Percentiles rank a stretch among this genome's conserved stretches.
Conservation (phyloP, 2,113 vertebrate species). For the Myrmophylax atrothorax region DNA sequence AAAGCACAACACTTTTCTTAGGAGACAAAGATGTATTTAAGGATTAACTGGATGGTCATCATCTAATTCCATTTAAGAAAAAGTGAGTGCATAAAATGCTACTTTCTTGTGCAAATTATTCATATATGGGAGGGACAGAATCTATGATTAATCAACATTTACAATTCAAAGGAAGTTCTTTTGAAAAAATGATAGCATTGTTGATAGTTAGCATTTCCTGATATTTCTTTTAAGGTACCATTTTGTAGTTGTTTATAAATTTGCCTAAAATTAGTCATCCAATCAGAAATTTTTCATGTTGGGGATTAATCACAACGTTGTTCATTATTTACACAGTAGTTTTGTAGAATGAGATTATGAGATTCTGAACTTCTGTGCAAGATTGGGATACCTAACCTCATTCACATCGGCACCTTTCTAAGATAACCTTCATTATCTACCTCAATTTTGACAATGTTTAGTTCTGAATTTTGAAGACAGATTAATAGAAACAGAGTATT, state of each 20-base stretch:
- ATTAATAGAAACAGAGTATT: not conserved
- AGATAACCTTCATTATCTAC: not conserved
- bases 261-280: not conserved
- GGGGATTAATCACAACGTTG: not conserved
- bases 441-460: not conserved
- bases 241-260: not conserved
- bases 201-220: not conserved
- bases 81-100: not conserved
- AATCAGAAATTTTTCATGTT: not conserved
- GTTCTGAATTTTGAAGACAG: not conserved
- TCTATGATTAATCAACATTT: not conserved
- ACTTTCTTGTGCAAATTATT: not conserved
- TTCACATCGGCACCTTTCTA: not conserved
- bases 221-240: not conserved
- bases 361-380: rapidly evolving
- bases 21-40: not conserved
- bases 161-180: not conserved
- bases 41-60: not conserved
- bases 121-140: not conserved
- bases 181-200: not conserved
- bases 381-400: not conserved
- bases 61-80: not conserved
- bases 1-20: not conserved
- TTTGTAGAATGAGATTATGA: not conserved
- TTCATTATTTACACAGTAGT: not conserved